A percentile compares a stretch with the other conserved stretches of the same genome.
Evolutionary conservation across 2,797 vertebrate genomes (phyloP).

Genomic region (Synaphobranchus kaupii): DNA sequence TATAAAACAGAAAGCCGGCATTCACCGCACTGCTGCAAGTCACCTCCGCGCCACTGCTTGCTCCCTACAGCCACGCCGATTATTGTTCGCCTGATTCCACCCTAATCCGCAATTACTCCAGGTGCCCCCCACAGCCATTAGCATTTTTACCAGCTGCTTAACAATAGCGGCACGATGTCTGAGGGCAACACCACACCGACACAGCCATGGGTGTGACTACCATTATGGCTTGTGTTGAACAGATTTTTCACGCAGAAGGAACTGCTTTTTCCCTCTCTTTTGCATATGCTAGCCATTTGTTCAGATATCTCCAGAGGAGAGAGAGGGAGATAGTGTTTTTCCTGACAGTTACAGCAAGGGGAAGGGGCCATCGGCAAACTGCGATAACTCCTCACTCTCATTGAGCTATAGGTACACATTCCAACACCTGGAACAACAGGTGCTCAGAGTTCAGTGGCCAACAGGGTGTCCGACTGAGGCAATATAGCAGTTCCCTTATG

Average conservation of each 20-base stretch:
- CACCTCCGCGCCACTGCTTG: not conserved
- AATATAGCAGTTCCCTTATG: conserved; percentile 4
- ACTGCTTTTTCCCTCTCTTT: not conserved
- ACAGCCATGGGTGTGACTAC: not conserved
- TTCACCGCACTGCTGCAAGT: not conserved
- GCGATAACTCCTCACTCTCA: conserved; percentile 10
- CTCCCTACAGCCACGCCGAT: not conserved
- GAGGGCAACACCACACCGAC: not conserved
- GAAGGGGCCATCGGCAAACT: conserved; percentile 9
- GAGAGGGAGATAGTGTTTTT: not conserved
- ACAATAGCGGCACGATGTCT: not conserved
- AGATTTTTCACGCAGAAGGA: not conserved
- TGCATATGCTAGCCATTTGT: conserved; percentile 8
- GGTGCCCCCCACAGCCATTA: not conserved
- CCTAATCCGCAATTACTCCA: not conserved
- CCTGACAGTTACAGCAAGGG: not conserved
- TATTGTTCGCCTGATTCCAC: not conserved
- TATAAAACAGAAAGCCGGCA: not conserved
- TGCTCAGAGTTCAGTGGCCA: conserved; percentile 9
- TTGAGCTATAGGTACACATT: not conserved
- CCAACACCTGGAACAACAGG: conserved; percentile 25
- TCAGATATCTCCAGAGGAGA: not conserved
- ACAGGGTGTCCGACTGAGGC: not conserved
- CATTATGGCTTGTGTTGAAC: not conserved
- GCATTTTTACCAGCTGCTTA: not conserved